Evolutionary conservation across 2,797 vertebrate species (phyloP).

Genomic region (Rhabdophis nuchalis): DNA sequence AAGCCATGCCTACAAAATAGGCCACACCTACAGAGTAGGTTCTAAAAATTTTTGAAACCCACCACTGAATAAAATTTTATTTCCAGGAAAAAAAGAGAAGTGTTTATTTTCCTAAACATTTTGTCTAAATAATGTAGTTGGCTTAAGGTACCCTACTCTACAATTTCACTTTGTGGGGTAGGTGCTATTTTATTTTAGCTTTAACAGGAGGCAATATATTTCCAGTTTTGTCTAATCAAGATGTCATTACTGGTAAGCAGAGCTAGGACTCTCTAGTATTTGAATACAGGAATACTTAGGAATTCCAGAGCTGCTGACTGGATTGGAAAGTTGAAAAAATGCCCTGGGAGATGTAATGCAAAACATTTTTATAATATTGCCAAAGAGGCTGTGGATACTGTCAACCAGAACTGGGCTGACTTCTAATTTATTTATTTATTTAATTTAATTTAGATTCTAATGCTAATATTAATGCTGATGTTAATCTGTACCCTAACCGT

Average conservation of each 20-base stretch:
- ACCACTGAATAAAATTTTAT: not conserved
- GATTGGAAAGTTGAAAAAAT: not conserved
- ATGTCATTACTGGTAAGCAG: not conserved
- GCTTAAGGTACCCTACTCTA: not conserved
- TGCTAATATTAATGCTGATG: not conserved
- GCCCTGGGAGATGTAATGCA: not conserved
- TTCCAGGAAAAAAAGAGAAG: not conserved
- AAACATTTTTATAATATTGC: not conserved
- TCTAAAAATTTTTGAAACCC: too few species aligned
- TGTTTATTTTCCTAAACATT: not conserved
- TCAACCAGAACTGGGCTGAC: not conserved
- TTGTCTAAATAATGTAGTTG: not conserved
- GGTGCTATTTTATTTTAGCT: not conserved
- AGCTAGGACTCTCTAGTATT: not conserved
- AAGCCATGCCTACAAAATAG: too few species aligned
- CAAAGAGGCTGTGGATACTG: not conserved
- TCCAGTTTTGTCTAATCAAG: not conserved
- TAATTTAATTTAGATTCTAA: not conserved
- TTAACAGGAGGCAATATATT: not conserved
- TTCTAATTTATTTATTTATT: not conserved
- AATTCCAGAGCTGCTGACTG: not conserved
- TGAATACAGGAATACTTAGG: not conserved
- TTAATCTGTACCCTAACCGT: not conserved
- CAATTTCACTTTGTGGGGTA: not conserved
- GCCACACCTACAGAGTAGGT: too few species aligned